Conservation (phyloP, 2,797 vertebrate species). For the Liparis tanakae region DNA sequence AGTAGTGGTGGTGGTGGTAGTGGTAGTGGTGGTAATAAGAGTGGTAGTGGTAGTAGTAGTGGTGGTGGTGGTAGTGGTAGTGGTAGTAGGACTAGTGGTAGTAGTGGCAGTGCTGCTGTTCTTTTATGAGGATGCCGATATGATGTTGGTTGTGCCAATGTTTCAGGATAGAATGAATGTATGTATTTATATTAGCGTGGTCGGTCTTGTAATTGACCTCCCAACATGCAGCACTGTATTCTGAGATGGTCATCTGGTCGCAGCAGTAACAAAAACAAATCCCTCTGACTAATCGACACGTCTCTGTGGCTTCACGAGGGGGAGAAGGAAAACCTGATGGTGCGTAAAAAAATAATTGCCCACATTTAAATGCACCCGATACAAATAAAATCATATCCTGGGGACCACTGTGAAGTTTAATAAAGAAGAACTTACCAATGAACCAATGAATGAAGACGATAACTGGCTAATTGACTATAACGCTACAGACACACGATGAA, state of each 20-base stretch:
- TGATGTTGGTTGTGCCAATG: not conserved
- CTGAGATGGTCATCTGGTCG: no score
- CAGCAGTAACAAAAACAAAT: not conserved
- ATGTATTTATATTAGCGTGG: not conserved
- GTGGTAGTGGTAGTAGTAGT: no score
- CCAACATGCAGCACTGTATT: not conserved
- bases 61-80: no score
- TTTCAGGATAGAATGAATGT: not conserved
- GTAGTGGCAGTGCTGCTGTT: no score
- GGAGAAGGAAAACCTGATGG: conserved; percentile 2
- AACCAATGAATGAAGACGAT: not conserved
- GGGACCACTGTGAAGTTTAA: not conserved
- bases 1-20: no score
- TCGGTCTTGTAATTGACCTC: not conserved
- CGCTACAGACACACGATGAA: not conserved
- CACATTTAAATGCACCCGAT: not conserved
- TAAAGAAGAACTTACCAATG: not conserved
- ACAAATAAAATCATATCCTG: not conserved
- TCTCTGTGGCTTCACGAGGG: not conserved
- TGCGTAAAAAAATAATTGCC: not conserved
- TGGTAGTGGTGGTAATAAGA: no score
- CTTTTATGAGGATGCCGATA: not conserved
- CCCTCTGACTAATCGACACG: not conserved
- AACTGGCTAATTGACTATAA: not conserved
- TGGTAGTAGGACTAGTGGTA: no score